These are phyloP conservation scores for Galeopterus variegatus DNA, from an alignment of 2,113 vertebrate species.

Conservation along the genomic window DNA sequence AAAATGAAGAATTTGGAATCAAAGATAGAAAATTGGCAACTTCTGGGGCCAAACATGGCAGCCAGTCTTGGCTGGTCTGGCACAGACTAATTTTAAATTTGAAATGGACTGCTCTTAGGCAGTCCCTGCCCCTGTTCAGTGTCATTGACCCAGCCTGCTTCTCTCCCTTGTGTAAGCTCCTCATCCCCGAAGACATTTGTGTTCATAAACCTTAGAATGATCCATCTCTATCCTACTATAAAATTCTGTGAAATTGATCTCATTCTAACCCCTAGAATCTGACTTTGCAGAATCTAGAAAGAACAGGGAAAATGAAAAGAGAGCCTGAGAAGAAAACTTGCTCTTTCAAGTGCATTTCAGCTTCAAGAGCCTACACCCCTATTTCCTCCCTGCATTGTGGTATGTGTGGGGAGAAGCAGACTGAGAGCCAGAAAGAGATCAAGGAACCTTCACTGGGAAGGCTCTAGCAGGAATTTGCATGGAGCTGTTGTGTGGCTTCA, in stretches of 20 bases:
- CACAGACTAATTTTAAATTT: neutral
- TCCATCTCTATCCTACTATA: neutral
- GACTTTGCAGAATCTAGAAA: neutral
- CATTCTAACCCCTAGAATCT: neutral
- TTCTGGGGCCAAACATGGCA: neutral
- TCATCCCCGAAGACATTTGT: neutral
- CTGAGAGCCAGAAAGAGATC: neutral
- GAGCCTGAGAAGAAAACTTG: neutral
- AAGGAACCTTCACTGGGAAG: neutral
- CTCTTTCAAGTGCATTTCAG: neutral
- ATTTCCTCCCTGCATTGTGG: accelerated
- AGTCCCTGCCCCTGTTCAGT: neutral
- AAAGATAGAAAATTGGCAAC: neutral
- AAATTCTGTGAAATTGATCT: neutral
- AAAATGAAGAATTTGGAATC: neutral
- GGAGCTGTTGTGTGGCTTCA: neutral
- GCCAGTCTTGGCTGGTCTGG: neutral
- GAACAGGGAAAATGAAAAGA: neutral
- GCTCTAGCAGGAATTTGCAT: neutral
- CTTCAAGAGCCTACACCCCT: neutral
- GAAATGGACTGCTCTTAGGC: neutral
- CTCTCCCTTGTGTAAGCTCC: accelerated
- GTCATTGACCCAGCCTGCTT: too few relatives aligned
- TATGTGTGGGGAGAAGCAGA: neutral
- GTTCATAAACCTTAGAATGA: neutral